These are phyloP conservation scores for Cuculus canorus DNA, from an alignment of 2,797 vertebrate genomes.

Conservation along the genomic window DNA sequence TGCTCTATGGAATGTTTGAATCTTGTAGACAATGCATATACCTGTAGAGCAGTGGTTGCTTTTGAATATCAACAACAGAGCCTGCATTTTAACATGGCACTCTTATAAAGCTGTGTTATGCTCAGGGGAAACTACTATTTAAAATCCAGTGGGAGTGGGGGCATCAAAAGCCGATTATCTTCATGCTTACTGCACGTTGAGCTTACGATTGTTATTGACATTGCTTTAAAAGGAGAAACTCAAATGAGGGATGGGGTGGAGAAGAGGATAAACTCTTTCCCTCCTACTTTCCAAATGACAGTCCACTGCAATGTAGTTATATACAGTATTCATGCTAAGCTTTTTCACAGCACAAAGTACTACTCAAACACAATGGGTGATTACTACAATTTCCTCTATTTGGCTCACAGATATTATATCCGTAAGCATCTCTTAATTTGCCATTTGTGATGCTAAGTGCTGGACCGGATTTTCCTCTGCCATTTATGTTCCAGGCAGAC, in stretches of 20 bases:
- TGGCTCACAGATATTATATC: neutral
- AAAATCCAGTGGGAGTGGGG: neutral
- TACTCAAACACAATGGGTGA: constrained; percentile 45
- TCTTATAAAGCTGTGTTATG: neutral
- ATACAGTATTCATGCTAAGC: neutral
- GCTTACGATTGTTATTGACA: neutral
- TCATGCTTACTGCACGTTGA: neutral
- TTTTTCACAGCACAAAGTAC: constrained; percentile 36
- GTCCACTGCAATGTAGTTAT: constrained; percentile 3
- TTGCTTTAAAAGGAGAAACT: constrained; percentile 24
- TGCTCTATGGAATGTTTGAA: neutral
- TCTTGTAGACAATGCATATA: neutral
- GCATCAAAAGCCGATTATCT: neutral
- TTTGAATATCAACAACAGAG: neutral
- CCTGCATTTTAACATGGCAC: neutral
- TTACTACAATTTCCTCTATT: constrained; percentile 36
- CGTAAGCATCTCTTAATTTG: constrained; percentile 37
- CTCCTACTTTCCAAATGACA: constrained; percentile 21
- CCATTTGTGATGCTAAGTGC: neutral
- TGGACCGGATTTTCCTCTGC: constrained; percentile 7
- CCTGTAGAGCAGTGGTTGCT: neutral
- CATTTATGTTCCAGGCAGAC: neutral
- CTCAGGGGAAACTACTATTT: neutral
- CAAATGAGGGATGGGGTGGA: neutral
- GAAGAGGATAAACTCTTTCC: constrained; percentile 6